Evolutionary conservation across 1,140 invertebrate species (phyloP), one percentile per base, ranked within the genome.

Genomic region (Bemisia tabaci): DNA sequence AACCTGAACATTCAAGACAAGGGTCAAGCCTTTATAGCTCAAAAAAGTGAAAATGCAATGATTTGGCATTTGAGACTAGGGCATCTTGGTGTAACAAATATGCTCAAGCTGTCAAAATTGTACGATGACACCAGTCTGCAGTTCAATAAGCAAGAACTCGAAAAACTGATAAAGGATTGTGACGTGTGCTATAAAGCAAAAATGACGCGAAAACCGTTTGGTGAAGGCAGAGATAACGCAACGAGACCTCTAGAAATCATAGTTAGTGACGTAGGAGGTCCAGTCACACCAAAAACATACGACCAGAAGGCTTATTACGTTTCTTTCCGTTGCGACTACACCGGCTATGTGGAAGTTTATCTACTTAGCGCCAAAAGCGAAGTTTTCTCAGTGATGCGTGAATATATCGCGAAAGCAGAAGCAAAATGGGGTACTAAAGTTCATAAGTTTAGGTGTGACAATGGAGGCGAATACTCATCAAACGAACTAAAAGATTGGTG

Each of bases 391-490:
- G 72, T 72, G 68, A 76, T 79, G 58, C 70, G 72, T 65, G 66
- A 76, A 58, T 77, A 74, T 64, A 74, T 73, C 70, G 65, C 22
- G 21, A 21, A 70, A n/a, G 70, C 76, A 11, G 71, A 77, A 66
- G 77, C 73, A 61, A 73, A 79, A 71, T 69, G 70, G n/a, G 67
- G 70, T 65, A 65, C 48, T 11, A 68, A 68, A 63, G 73, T 78
- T 62, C 74, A 74, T 65, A 66, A 23, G 26, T 27, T 79, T 1
- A 74, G 75, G 62, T 72, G 71, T 60, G 79, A 80, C 63, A 80
- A 80, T 71, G 79, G 78, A 2, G 72, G 24, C 12, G 79, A 80
- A 69, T 79, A 77, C 70, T 24, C 71, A 0, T 77, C 72, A 63
- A 68, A 69, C 21, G 64, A 71, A 0, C 75, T 80, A 65, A 68